phyloP scores from a whole-genome alignment of 2,797 vertebrate species.

The Cyclura pinguis region DNA sequence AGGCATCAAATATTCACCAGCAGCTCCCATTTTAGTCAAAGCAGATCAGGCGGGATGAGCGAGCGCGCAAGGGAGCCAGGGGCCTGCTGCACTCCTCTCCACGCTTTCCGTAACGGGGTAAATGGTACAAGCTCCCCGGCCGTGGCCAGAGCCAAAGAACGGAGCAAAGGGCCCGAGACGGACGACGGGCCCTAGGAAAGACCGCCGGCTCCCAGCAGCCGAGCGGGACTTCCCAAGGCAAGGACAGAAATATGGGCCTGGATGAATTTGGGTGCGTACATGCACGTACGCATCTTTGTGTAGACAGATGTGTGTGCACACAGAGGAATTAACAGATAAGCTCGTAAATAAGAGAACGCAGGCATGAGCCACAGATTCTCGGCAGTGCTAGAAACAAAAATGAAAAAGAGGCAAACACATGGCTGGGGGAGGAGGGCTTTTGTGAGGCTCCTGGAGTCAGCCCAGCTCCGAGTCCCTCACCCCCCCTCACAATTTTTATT shows the following conservation, averaged over 20 bases:
- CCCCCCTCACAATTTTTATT: too few relatives aligned
- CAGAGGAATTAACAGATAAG: background rate
- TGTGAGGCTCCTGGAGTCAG: too few relatives aligned
- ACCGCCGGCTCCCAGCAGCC: background rate
- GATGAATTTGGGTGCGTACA: background rate
- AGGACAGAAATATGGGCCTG: background rate
- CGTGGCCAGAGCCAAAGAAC: conserved; percentile 23
- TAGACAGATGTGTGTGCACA: too few relatives aligned
- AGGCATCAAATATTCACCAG: conserved; percentile 94
- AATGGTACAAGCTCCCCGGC: conserved; percentile 45
- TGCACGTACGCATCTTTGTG: background rate
- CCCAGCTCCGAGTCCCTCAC: too few relatives aligned
- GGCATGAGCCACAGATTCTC: background rate
- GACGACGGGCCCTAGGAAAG: too few relatives aligned
- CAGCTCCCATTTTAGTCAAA: conserved; percentile 90
- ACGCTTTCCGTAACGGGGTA: conserved; percentile 47
- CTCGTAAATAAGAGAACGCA: background rate
- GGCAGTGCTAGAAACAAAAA: background rate
- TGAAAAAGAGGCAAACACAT: background rate
- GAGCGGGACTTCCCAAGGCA: background rate
- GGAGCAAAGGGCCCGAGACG: background rate
- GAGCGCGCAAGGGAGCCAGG: conserved; percentile 40
- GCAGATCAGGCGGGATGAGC: conserved; percentile 82
- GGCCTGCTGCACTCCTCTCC: background rate
- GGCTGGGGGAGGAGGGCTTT: too few relatives aligned